A percentile compares a stretch with the other conserved stretches of the same genome.
These are phyloP conservation scores for Planococcus citri DNA, from an alignment of 1,140 invertebrate species.

Conservation along the genomic window DNA sequence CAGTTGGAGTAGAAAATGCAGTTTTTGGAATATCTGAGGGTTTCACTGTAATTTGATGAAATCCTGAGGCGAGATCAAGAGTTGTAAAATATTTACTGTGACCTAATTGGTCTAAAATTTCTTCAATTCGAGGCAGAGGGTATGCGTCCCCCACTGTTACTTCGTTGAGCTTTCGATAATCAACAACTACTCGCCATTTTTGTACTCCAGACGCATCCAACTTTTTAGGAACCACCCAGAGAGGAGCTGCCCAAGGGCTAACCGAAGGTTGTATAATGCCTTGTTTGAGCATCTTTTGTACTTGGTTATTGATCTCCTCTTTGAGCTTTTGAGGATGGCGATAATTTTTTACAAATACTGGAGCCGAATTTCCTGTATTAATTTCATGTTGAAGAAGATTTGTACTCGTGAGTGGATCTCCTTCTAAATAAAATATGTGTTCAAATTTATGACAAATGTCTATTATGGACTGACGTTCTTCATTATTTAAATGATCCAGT, in stretches of 20 bases:
- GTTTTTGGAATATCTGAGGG: slow-evolving; percentile 30
- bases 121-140: slow-evolving; percentile 40
- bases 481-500: slow-evolving; percentile 25
- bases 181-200: slow-evolving; percentile 28
- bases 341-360: slow-evolving; percentile 30
- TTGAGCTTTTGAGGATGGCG: slow-evolving; percentile 31
- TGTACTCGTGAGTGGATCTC: slow-evolving; percentile 24
- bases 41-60: slow-evolving; percentile 34
- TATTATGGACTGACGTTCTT: slow-evolving; percentile 24
- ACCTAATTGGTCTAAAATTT: slow-evolving; percentile 37
- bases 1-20: slow-evolving; percentile 24
- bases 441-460: slow-evolving; percentile 9
- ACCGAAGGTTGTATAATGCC: slow-evolving; percentile 22
- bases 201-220: slow-evolving; percentile 24
- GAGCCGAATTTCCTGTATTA: background rate
- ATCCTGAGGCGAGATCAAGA: slow-evolving; percentile 37
- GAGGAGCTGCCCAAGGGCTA: slow-evolving; percentile 24
- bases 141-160: slow-evolving; percentile 37
- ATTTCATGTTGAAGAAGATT: slow-evolving; percentile 30
- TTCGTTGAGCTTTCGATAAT: slow-evolving; percentile 35
- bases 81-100: slow-evolving; percentile 37
- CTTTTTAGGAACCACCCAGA: slow-evolving; percentile 28
- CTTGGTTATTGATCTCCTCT: slow-evolving; percentile 32
- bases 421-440: slow-evolving; percentile 25
- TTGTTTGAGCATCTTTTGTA: slow-evolving; percentile 26